phyloP scores from a whole-genome alignment of 2,888 invertebrate species.

The Sycophila texana region DNA sequence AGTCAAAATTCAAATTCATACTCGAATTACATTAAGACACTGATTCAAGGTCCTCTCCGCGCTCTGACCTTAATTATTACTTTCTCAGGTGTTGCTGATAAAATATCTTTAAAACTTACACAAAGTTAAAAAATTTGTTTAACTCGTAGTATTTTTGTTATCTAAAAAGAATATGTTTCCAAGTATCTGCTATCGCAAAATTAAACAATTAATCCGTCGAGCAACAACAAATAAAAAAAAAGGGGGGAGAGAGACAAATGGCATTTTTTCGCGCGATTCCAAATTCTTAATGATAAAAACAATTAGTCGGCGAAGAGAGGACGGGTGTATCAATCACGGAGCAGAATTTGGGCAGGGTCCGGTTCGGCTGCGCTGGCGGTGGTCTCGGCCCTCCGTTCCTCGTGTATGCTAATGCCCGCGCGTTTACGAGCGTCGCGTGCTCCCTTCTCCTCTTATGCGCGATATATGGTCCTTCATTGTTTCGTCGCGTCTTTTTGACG shows the following conservation, averaged over 20 bases:
- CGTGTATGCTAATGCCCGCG: slow-evolving; percentile 24
- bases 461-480: slow-evolving; percentile 7
- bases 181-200: background rate
- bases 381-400: slow-evolving; percentile 14
- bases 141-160: too few species aligned
- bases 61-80: background rate
- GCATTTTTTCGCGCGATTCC: background rate
- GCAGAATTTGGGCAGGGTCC: background rate
- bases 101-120: too few species aligned
- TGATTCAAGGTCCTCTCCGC: background rate
- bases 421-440: slow-evolving; percentile 29
- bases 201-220: background rate
- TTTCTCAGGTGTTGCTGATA: background rate
- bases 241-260: background rate
- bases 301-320: background rate
- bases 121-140: too few species aligned
- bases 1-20: background rate
- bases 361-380: slow-evolving; percentile 9
- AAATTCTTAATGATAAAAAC: background rate
- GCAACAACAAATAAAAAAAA: background rate
- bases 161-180: too few species aligned
- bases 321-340: background rate
- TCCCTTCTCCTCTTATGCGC: background rate
- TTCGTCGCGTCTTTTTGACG: background rate
- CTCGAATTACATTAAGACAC: background rate